Conservation (phyloP, 2,888 invertebrate genomes). For the Apamea anceps region DNA sequence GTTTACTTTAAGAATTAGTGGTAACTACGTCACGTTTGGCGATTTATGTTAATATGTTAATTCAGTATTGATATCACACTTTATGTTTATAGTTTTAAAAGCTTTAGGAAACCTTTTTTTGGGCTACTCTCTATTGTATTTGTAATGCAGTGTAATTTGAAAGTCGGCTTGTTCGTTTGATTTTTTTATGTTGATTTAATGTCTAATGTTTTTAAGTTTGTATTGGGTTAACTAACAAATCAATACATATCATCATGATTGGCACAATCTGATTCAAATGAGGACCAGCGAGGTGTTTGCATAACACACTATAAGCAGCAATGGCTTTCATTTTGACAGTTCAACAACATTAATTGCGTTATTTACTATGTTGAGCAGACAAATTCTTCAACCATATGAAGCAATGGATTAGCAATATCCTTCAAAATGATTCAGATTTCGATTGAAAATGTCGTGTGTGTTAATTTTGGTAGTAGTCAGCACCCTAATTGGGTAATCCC, state of each 20-base stretch:
- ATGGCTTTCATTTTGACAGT: too few relatives aligned
- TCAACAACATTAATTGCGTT: too few relatives aligned
- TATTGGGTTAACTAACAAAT: too few relatives aligned
- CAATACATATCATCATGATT: not conserved
- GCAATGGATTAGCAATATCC: too few relatives aligned
- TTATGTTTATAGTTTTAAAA: conserved; percentile 71
- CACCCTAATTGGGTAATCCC: too few relatives aligned
- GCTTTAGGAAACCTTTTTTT: conserved; percentile 55
- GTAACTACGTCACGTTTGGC: conserved; percentile 80
- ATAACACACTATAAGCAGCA: too few relatives aligned
- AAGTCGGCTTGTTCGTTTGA: conserved; percentile 43
- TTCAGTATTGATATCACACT: conserved; percentile 81
- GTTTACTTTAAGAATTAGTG: conserved; percentile 89
- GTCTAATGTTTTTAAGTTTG: too few relatives aligned
- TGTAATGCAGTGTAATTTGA: conserved; percentile 49
- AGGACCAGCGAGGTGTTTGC: not conserved
- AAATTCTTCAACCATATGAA: too few relatives aligned
- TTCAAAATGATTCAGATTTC: too few relatives aligned
- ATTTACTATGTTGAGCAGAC: too few relatives aligned
- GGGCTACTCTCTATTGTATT: conserved; percentile 54
- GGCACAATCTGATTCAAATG: not conserved
- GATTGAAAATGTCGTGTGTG: too few relatives aligned
- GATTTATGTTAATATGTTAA: conserved; percentile 84
- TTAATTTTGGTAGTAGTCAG: too few relatives aligned
- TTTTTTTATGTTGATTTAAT: conserved; percentile 21